phyloP scores from a whole-genome alignment of 1,140 invertebrate genomes.

The Bombus superbus region DNA sequence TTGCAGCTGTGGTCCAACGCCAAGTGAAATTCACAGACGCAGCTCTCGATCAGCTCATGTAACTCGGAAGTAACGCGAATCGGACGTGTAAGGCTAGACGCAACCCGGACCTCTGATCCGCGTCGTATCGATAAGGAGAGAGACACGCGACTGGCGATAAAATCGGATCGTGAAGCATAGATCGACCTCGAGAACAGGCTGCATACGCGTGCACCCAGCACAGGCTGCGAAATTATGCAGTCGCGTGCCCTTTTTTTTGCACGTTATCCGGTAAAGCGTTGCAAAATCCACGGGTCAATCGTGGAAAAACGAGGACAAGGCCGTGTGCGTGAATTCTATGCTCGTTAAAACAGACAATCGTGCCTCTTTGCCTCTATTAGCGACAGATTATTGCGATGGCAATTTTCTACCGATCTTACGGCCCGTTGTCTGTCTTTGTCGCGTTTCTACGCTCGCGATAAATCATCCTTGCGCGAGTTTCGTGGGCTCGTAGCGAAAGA shows the following conservation, averaged over 20 bases:
- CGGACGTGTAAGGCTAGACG: too few relatives aligned
- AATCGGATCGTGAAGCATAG: neutral
- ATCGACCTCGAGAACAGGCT: slow-evolving; percentile 16
- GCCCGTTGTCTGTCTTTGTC: too few relatives aligned
- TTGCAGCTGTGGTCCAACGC: too few relatives aligned
- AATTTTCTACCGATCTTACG: neutral
- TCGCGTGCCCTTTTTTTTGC: slow-evolving; percentile 32
- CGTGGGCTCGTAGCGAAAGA: too few relatives aligned
- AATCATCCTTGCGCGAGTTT: neutral
- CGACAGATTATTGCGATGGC: neutral
- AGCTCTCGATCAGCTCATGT: neutral
- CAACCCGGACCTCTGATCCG: neutral
- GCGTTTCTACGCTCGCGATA: neutral
- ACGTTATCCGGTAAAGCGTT: slow-evolving; percentile 49
- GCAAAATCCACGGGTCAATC: slow-evolving; percentile 45
- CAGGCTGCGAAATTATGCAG: slow-evolving; percentile 8
- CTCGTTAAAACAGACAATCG: slow-evolving; percentile 24
- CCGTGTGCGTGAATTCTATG: slow-evolving; percentile 42
- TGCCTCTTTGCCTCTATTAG: neutral
- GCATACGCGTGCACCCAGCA: neutral
- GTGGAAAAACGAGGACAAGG: slow-evolving; percentile 57
- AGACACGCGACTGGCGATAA: neutral
- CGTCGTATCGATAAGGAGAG: neutral
- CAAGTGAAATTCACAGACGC: too few relatives aligned
- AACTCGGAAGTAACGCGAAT: neutral